Conservation (phyloP, 2,797 vertebrate species). For the Echeneis naucrates region DNA sequence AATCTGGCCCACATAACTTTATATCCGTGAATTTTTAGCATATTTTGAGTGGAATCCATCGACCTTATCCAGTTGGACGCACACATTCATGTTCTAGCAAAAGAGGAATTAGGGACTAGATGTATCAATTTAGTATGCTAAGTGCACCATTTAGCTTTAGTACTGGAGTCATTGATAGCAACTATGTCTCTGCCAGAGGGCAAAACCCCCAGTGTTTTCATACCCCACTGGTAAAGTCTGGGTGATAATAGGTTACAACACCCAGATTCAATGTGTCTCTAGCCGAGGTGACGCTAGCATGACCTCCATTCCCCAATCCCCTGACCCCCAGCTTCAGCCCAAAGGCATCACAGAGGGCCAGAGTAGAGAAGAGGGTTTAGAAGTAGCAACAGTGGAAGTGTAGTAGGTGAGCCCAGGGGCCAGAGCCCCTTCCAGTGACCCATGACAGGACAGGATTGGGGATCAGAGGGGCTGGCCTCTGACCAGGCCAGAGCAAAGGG, state of each 20-base stretch:
- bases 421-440: slow-evolving; percentile 91
- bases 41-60: slow-evolving; percentile 68
- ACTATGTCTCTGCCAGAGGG: slow-evolving; percentile 69
- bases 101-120: slow-evolving; percentile 78
- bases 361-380: slow-evolving; percentile 78
- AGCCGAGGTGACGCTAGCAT: slow-evolving; percentile 87
- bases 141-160: slow-evolving; percentile 79
- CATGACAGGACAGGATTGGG: slow-evolving; percentile 91
- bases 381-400: slow-evolving; percentile 79
- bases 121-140: slow-evolving; percentile 83
- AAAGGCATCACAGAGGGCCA: slow-evolving; percentile 81
- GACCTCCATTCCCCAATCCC: slow-evolving; percentile 90
- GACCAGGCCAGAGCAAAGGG: slow-evolving; percentile 81
- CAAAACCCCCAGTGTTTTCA: slow-evolving; percentile 80
- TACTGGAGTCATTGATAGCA: slow-evolving; percentile 69
- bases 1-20: slow-evolving; percentile 76
- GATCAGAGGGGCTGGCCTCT: slow-evolving; percentile 89
- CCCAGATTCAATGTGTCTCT: slow-evolving; percentile 91
- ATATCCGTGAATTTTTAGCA: slow-evolving; percentile 63
- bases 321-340: slow-evolving; percentile 88
- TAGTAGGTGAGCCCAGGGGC: slow-evolving; percentile 85
- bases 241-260: slow-evolving; percentile 94
- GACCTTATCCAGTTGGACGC: slow-evolving; percentile 73
- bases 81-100: slow-evolving; percentile 72
- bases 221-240: slow-evolving; percentile 83